Evolutionary conservation across 2,797 vertebrate species (phyloP).

Genomic region (Channa striata): DNA sequence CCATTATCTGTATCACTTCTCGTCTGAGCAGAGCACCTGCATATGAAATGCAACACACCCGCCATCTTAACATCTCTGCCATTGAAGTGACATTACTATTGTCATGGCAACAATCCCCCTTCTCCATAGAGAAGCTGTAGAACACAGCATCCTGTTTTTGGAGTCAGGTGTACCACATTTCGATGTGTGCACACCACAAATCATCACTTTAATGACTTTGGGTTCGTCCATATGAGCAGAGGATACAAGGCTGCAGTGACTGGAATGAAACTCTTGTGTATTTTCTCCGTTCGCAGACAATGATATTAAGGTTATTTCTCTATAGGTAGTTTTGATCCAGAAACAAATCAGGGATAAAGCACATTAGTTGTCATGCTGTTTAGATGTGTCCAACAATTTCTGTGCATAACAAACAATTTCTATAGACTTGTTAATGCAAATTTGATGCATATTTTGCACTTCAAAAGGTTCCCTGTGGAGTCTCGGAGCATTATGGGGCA

Average conservation of each 20-base stretch:
- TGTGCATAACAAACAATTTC: neutral
- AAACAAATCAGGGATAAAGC: neutral
- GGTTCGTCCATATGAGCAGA: neutral
- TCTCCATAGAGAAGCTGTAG: slow-evolving; percentile 55
- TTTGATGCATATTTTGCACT: neutral
- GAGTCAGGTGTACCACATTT: slow-evolving; percentile 44
- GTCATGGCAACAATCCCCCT: slow-evolving; percentile 83
- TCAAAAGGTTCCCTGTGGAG: neutral
- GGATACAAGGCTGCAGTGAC: neutral
- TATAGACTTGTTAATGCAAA: neutral
- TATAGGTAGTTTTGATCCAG: neutral
- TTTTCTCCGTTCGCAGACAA: neutral
- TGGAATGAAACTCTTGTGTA: neutral
- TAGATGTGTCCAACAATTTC: neutral
- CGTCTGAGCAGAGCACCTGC: slow-evolving; percentile 74
- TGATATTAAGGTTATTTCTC: neutral
- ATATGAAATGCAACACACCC: slow-evolving; percentile 76
- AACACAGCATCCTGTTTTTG: slow-evolving; percentile 45
- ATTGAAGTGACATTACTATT: slow-evolving; percentile 82
- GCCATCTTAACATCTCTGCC: slow-evolving; percentile 79
- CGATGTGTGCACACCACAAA: slow-evolving; percentile 9
- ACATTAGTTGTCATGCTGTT: neutral
- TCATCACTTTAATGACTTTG: neutral
- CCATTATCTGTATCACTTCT: slow-evolving; percentile 80
- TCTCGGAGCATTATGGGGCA: too few species aligned